Evolutionary conservation across 2,888 invertebrate genomes (phyloP).

Genomic region (Rhagonycha lutea): DNA sequence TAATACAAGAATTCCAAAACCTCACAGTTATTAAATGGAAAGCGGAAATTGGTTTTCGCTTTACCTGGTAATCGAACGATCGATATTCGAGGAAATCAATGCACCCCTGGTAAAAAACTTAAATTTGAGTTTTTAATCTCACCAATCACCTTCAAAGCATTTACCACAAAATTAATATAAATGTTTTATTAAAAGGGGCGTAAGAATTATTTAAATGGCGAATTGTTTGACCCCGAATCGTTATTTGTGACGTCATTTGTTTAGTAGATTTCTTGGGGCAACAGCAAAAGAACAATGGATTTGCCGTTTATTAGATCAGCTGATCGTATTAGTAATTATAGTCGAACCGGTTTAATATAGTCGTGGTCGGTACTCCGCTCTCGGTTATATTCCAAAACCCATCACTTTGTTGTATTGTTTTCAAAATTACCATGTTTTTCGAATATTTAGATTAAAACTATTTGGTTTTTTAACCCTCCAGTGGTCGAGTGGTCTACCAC

Average conservation of each 20-base stretch:
- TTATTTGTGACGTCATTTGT: background rate
- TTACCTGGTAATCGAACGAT: background rate
- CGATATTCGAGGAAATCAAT: background rate
- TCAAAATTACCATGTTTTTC: background rate
- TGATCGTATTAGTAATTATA: constrained; percentile 18
- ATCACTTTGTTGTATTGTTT: background rate
- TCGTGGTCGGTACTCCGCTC: background rate
- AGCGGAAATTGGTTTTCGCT: background rate
- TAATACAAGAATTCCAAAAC: no score
- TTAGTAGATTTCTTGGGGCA: background rate
- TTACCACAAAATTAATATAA: background rate
- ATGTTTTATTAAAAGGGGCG: background rate
- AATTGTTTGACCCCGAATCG: background rate
- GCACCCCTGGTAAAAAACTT: background rate
- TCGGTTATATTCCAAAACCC: background rate
- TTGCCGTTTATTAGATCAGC: constrained; percentile 17
- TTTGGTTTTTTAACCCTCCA: no score
- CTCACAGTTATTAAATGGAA: background rate
- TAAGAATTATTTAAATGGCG: background rate
- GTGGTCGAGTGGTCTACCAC: no score
- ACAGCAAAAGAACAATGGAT: constrained; percentile 11
- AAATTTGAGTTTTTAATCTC: background rate
- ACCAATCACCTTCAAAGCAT: background rate
- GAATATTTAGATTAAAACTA: background rate
- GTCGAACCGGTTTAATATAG: constrained; percentile 19